Evolutionary conservation across 2,113 vertebrate species (phyloP).

Genomic region (Amblyopsis rosae): DNA sequence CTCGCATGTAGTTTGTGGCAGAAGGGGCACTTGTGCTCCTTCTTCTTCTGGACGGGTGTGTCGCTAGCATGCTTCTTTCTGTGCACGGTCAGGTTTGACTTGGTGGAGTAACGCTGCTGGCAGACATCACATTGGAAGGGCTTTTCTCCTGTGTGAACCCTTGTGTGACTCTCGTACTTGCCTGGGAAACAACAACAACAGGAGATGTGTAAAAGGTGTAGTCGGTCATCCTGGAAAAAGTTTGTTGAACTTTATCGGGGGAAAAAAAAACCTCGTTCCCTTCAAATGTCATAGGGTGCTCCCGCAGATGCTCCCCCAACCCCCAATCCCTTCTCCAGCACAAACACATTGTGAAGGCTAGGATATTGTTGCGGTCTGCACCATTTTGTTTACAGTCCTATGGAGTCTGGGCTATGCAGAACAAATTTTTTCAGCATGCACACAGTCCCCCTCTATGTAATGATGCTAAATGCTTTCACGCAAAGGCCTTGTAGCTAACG

Average conservation of each 20-base stretch:
- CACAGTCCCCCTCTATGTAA: no score
- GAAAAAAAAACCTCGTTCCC: no score
- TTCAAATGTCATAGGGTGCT: no score
- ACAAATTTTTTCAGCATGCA: no score
- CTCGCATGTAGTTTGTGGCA: constrained; percentile 96
- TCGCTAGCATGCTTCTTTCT: constrained; percentile 90
- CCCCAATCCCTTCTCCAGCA: no score
- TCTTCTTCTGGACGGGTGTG: constrained; percentile 89
- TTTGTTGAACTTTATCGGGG: no score
- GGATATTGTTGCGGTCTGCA: no score
- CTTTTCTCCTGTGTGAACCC: constrained; percentile 97
- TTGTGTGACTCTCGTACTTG: constrained; percentile 95
- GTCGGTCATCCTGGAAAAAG: no score
- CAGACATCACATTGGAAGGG: constrained; percentile 98
- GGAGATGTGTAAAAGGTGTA: neutral
- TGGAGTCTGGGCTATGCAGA: no score
- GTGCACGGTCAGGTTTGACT: constrained; percentile 97
- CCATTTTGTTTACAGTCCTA: no score
- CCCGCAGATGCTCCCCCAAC: no score
- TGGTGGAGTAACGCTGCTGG: constrained; percentile 95
- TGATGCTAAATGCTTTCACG: neutral
- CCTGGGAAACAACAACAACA: constrained; percentile 71
- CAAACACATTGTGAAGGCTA: no score
- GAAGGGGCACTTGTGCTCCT: constrained; percentile 95
- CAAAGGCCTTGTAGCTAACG: neutral